These are phyloP conservation scores for Sula dactylatra DNA, from an alignment of 2,113 vertebrate genomes.

Conservation along the genomic window DNA sequence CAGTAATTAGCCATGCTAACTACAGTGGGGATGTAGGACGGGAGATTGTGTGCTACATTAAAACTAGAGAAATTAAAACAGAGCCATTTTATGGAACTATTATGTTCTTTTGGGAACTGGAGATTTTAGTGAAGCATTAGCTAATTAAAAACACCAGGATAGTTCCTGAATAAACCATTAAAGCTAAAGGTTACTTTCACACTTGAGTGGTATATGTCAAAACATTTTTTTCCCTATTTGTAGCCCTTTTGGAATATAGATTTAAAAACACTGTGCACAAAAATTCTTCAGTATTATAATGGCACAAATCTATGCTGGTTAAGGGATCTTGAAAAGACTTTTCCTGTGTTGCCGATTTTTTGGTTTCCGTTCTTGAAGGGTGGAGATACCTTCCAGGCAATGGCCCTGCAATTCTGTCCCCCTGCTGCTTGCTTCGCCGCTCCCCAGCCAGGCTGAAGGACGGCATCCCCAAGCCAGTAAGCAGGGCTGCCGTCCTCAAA, in stretches of 20 bases:
- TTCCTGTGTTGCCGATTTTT: not conserved
- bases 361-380: not conserved
- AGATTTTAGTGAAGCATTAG: constrained; percentile 55
- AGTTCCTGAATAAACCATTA: constrained; percentile 67
- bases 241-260: not conserved
- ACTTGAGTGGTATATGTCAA: constrained; percentile 66
- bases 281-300: not conserved
- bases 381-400: not conserved
- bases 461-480: too few species aligned
- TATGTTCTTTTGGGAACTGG: constrained; percentile 51
- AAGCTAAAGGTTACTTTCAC: constrained; percentile 74
- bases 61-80: constrained; percentile 71
- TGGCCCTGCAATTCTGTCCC: not conserved
- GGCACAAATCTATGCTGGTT: not conserved
- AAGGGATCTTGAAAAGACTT: not conserved
- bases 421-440: not conserved
- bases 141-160: constrained; percentile 69
- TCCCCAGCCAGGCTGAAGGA: not conserved
- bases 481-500: not conserved
- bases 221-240: constrained; percentile 36
- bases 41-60: constrained; percentile 49
- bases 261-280: not conserved
- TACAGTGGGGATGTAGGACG: constrained; percentile 53
- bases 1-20: constrained; percentile 68
- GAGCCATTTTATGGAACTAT: constrained; percentile 48